Percentiles rank a stretch among this genome's conserved stretches.
These are phyloP conservation scores for Bos indicus DNA, from an alignment of 2,113 vertebrate species.

Conservation along the genomic window DNA sequence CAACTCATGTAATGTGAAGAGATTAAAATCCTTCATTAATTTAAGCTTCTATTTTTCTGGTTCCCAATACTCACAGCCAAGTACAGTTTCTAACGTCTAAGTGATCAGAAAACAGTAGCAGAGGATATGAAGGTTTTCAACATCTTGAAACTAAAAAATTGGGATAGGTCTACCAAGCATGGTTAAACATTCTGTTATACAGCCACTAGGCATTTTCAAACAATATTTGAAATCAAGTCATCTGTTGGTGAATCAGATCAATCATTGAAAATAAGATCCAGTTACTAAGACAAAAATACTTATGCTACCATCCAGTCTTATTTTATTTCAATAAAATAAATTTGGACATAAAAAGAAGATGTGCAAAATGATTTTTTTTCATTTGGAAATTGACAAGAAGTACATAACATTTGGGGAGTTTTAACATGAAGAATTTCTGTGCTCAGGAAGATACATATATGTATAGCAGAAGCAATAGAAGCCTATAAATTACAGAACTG, in stretches of 20 bases:
- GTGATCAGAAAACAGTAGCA: slow-evolving; percentile 23
- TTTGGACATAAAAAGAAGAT: not conserved
- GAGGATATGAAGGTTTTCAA: slow-evolving; percentile 33
- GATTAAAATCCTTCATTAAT: not conserved
- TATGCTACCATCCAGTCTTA: not conserved
- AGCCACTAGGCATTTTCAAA: slow-evolving; percentile 49
- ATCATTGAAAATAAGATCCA: slow-evolving; percentile 25
- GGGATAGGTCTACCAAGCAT: not conserved
- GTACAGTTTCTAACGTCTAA: slow-evolving; percentile 19
- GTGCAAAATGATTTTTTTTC: not conserved
- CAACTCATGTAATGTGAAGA: not conserved
- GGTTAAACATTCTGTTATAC: slow-evolving; percentile 14
- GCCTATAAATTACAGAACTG: not conserved
- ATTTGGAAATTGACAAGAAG: not conserved
- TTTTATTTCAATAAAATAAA: slow-evolving; percentile 41
- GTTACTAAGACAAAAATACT: not conserved
- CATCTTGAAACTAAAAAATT: slow-evolving; percentile 41
- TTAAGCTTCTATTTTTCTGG: slow-evolving; percentile 31
- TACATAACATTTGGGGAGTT: not conserved
- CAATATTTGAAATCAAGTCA: slow-evolving; percentile 40
- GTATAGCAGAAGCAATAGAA: not conserved
- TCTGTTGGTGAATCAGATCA: slow-evolving; percentile 40
- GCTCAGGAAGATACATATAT: not conserved
- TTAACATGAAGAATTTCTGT: not conserved
- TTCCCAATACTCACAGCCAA: slow-evolving; percentile 8